phyloP scores from a whole-genome alignment of 2,113 vertebrate species.

The Campylomormyrus tamandua region DNA sequence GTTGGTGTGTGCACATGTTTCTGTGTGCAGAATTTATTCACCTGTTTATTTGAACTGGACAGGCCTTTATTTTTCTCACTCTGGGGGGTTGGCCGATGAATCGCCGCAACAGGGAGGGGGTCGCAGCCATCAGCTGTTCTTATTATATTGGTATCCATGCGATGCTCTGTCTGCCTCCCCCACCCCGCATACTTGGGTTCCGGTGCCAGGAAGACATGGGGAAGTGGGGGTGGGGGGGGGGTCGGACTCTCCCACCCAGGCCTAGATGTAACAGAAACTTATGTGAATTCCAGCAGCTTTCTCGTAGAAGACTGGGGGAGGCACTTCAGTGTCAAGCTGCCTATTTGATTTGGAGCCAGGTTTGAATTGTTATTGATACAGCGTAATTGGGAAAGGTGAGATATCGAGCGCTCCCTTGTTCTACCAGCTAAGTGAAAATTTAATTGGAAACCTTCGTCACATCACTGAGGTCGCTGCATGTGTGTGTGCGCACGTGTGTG shows the following conservation, averaged over 20 bases:
- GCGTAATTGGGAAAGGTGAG: conserved; percentile 31
- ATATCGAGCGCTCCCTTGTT: conserved; percentile 25
- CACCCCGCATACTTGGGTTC: background rate
- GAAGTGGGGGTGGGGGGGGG: background rate
- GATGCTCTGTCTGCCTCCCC: background rate
- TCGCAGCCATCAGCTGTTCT: background rate
- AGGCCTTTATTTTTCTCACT: background rate
- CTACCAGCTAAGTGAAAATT: conserved; percentile 29
- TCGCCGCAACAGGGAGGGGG: background rate
- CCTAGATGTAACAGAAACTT: background rate
- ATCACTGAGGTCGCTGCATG: background rate
- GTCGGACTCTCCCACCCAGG: background rate
- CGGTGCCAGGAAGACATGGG: background rate
- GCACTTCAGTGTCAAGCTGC: conserved; percentile 17
- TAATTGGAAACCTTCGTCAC: conserved; percentile 33
- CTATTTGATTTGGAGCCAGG: conserved; percentile 14
- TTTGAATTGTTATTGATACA: conserved; percentile 33
- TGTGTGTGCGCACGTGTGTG: background rate
- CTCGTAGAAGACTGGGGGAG: background rate
- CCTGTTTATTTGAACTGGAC: background rate
- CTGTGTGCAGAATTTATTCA: background rate
- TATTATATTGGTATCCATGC: background rate
- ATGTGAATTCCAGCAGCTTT: background rate
- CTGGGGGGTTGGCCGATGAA: background rate
- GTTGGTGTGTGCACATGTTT: background rate